These are phyloP conservation scores for Hyla sarda DNA, from an alignment of 2,113 vertebrate genomes.

Conservation along the genomic window DNA sequence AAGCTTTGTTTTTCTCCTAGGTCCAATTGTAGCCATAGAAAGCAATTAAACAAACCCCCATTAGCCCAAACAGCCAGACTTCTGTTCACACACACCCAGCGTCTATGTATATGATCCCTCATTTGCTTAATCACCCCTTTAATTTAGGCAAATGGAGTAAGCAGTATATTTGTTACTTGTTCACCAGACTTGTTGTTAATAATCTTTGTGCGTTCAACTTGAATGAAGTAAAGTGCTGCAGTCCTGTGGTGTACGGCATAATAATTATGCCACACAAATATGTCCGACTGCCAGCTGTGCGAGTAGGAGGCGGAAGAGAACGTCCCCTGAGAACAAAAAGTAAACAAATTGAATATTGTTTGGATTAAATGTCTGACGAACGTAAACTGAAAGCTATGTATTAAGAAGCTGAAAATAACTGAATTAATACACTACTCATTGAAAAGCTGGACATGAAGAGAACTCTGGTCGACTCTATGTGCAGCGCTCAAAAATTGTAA, in stretches of 20 bases:
- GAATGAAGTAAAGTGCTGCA: constrained; percentile 26
- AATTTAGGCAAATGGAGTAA: constrained; percentile 9
- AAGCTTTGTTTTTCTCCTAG: background rate
- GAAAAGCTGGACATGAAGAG: constrained; percentile 32
- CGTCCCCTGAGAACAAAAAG: constrained; percentile 47
- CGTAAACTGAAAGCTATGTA: constrained; percentile 40
- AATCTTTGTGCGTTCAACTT: constrained; percentile 36
- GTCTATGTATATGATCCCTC: constrained; percentile 16
- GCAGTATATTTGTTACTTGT: constrained; percentile 6
- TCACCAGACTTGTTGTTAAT: constrained; percentile 26
- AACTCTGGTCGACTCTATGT: background rate
- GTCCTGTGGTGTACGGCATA: constrained; percentile 34
- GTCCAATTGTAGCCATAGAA: background rate
- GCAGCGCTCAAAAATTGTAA: background rate
- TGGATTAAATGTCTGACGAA: constrained; percentile 43
- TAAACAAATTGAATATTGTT: constrained; percentile 54
- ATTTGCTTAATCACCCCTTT: constrained; percentile 46
- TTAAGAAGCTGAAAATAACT: constrained; percentile 45
- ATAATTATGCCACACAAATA: constrained; percentile 42
- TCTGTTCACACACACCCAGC: background rate
- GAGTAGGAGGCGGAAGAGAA: constrained; percentile 37
- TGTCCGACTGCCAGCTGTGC: constrained; percentile 48
- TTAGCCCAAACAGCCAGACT: background rate
- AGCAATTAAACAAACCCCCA: background rate
- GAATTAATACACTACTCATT: constrained; percentile 17